Evolutionary conservation across 2,797 vertebrate species (phyloP).

Genomic region (Astyanax mexicanus): DNA sequence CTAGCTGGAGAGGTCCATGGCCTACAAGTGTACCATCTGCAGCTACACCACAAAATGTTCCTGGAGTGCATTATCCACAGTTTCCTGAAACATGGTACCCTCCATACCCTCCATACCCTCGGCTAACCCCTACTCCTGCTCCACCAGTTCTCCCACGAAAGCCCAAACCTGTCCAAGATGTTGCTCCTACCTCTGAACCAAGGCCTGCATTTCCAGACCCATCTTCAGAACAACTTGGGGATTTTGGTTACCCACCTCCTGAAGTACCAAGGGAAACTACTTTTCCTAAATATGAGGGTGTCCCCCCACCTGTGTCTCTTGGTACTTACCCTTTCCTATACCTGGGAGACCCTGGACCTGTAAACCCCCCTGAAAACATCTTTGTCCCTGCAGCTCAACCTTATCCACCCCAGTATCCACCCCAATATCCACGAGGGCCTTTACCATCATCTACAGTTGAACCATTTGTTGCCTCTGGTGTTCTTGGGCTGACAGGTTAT

Average conservation of each 20-base stretch:
- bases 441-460: not conserved
- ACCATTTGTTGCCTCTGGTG: not conserved
- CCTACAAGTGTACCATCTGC: not conserved
- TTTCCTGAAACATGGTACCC: not conserved
- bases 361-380: not conserved
- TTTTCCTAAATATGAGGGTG: not conserved
- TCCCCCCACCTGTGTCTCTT: not conserved
- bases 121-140: not conserved
- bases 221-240: not conserved
- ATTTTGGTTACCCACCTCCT: not conserved
- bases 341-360: not conserved
- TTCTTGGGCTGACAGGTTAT: not conserved
- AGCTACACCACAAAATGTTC: not conserved
- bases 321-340: not conserved
- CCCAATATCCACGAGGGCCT: not conserved
- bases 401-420: not conserved
- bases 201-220: not conserved
- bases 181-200: not conserved
- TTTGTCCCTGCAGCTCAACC: not conserved
- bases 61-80: not conserved
- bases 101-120: not conserved
- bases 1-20: not conserved
- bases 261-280: not conserved
- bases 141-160: not conserved
- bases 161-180: not conserved